These are phyloP conservation scores for Laticauda colubrina DNA, from an alignment of 2,113 vertebrate genomes.

Conservation along the genomic window DNA sequence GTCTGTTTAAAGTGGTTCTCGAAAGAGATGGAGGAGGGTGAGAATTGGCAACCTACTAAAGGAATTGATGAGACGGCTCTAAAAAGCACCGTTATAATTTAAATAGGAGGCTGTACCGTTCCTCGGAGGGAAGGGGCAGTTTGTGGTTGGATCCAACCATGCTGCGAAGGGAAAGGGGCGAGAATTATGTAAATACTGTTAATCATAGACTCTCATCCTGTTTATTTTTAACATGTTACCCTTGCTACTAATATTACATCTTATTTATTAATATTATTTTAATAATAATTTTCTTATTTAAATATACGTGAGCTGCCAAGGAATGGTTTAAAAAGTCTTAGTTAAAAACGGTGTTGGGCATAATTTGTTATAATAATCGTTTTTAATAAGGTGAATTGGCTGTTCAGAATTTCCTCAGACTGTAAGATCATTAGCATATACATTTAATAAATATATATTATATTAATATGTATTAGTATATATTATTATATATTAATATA, in stretches of 20 bases:
- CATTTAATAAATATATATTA: background rate
- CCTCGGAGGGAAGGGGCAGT: background rate
- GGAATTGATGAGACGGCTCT: background rate
- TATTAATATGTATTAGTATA: no score
- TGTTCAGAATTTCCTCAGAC: background rate
- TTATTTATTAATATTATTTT: background rate
- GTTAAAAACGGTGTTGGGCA: background rate
- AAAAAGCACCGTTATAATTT: background rate
- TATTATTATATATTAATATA: no score
- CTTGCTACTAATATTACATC: background rate
- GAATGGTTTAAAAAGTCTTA: background rate
- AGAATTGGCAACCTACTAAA: background rate
- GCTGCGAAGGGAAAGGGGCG: background rate
- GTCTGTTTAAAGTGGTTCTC: background rate
- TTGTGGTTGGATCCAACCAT: background rate
- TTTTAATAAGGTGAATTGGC: background rate
- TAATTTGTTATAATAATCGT: background rate
- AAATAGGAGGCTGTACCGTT: background rate
- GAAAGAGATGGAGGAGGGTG: background rate
- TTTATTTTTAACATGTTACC: background rate
- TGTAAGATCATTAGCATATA: background rate
- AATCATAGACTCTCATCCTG: background rate
- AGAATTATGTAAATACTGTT: background rate
- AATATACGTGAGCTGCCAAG: background rate
- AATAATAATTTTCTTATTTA: background rate